Evolutionary conservation across 2,113 vertebrate genomes (phyloP).

Genomic region (Copsychus sechellarum): DNA sequence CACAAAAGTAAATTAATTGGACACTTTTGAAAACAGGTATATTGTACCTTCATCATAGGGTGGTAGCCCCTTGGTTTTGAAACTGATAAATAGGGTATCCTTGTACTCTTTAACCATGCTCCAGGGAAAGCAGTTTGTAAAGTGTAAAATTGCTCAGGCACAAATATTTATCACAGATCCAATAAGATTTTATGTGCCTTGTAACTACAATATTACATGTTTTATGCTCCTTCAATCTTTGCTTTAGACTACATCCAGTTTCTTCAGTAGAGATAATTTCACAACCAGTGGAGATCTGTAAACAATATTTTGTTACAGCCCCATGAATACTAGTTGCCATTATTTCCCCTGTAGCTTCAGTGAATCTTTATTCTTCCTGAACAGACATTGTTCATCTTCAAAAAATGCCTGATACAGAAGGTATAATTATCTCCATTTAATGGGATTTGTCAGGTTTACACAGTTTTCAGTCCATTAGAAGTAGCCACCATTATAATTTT

Average conservation of each 20-base stretch:
- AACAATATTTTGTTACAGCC: conserved; percentile 53
- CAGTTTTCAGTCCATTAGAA: conserved; percentile 15
- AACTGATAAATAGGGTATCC: conserved; percentile 26
- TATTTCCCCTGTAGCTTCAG: conserved; percentile 13
- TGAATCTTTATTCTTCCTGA: conserved; percentile 16
- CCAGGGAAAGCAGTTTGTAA: conserved; percentile 40
- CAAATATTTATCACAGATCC: conserved; percentile 68
- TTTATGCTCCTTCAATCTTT: conserved; percentile 61
- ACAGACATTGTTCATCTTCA: conserved; percentile 13
- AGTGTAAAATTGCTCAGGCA: conserved; percentile 61
- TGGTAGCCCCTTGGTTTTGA: not conserved
- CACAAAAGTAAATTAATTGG: conserved; percentile 12
- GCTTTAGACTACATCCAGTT: conserved; percentile 22
- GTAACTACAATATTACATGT: conserved; percentile 59
- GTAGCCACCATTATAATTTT: conserved; percentile 15
- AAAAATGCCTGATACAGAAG: conserved; percentile 27
- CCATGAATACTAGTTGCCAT: not conserved
- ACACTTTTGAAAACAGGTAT: conserved; percentile 6
- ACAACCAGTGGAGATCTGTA: conserved; percentile 37
- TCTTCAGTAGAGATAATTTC: conserved; percentile 58
- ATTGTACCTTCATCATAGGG: not conserved
- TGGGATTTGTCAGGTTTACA: conserved; percentile 28
- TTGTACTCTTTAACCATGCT: conserved; percentile 36
- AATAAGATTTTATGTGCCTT: conserved; percentile 72
- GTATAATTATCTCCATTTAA: conserved; percentile 52